These are phyloP conservation scores for Drosophila pseudotakahashii DNA, from an alignment of 2,888 invertebrate genomes.

Conservation along the genomic window DNA sequence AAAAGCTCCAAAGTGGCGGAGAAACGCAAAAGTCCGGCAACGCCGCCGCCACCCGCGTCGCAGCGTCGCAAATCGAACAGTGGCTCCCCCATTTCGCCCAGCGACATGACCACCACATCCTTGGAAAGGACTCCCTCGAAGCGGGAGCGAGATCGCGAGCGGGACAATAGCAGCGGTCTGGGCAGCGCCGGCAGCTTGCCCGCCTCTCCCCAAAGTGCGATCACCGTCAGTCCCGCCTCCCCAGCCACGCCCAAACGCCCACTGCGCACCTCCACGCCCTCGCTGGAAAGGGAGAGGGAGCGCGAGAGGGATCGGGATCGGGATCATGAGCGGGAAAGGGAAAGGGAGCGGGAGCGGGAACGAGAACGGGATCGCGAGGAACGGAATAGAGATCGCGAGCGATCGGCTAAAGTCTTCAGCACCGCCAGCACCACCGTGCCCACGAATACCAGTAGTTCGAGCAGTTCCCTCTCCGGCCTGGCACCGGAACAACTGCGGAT, in stretches of 20 bases:
- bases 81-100: constrained; percentile 10
- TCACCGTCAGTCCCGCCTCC: constrained; percentile 62
- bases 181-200: constrained; percentile 68
- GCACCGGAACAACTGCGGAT: constrained; percentile 79
- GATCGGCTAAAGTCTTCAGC: constrained; percentile 51
- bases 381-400: constrained; percentile 26
- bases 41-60: constrained; percentile 77
- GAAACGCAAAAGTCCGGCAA: constrained; percentile 83
- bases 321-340: constrained; percentile 13
- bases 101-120: constrained; percentile 55
- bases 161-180: constrained; percentile 65
- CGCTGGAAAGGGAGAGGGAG: constrained; percentile 41
- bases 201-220: constrained; percentile 58
- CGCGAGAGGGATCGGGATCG: constrained; percentile 13
- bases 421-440: constrained; percentile 77
- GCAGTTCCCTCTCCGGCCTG: constrained; percentile 52
- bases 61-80: constrained; percentile 72
- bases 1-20: constrained; percentile 83
- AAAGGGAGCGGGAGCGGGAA: constrained; percentile 24
- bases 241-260: constrained; percentile 68
- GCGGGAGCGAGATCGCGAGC: constrained; percentile 44
- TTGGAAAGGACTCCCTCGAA: constrained; percentile 60
- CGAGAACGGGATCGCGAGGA: constrained; percentile 31
- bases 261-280: constrained; percentile 73
- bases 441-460: constrained; percentile 54